Base-by-base conservation (phyloP, 2,888 invertebrate genomes). In the Drosophila pseudotakahashii region DNA sequence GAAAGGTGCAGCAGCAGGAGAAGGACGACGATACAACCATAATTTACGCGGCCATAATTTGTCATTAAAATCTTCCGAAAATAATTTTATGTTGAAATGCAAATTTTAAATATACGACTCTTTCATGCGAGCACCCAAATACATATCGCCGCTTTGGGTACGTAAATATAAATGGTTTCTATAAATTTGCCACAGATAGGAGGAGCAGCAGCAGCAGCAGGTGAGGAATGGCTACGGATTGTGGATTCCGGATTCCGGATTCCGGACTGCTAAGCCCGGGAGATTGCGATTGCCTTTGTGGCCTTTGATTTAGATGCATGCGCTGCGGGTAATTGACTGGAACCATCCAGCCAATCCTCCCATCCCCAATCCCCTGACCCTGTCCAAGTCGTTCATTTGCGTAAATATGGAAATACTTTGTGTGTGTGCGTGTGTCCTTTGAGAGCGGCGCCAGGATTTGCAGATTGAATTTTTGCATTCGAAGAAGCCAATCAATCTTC, bases 21-120 rank as follows among this genome's bases (percentile, higher is more conserved):
- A 59, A 61, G 26, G 61, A 45, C 76, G 69, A 84, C 86, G 78
- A 42, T 75, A 70, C 89, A 87, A 77, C 77, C 88, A 89, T 90
- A 90, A 90, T 89, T 90, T 90, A 90, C 89, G 88, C 88, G 81
- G 77, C 88, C 90, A 90, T 90, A 90, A 90, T 90, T 90, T 90
- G 90, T 90, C 90, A 90, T 90, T 89, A 90, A 90, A 89, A 90
- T 89, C 89, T 88, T 78, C 68, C 68, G 66, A 77, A 73, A 83
- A 86, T 86, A 86, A 79, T 88, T 88, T 85, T 81, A 85, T 86
- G 88, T 79, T 78, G 81, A 85, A 88, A 85, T 88, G 85, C 84
- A 88, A 86, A 88, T 85, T 88, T 83, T 79, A 71, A 82, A 87
- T 83, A 83, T 81, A 87, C 68, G 74, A 66, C 76, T 77, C 83